A percentile compares a stretch with the other conserved stretches of the same genome.
phyloP scores from a whole-genome alignment of 2,888 invertebrate genomes.

The Falcaria lacertinaria region DNA sequence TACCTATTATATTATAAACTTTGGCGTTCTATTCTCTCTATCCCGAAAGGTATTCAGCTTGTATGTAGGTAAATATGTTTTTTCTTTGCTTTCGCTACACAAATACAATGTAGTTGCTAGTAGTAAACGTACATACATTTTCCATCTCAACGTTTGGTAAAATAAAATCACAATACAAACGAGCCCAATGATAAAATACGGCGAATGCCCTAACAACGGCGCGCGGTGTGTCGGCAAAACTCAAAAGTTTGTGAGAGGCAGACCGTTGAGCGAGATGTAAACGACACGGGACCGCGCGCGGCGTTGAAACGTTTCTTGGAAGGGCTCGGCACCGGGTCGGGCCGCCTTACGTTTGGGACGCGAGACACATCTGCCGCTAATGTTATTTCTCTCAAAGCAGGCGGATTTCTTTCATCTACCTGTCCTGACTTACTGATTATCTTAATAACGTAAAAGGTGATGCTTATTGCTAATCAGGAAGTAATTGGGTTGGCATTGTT shows the following conservation, averaged over 20 bases:
- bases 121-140: too few relatives aligned
- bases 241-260: constrained; percentile 55
- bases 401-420: constrained; percentile 31
- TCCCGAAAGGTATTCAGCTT: too few relatives aligned
- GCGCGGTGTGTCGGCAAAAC: constrained; percentile 60
- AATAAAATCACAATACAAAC: constrained; percentile 6
- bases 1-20: too few relatives aligned
- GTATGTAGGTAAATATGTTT: too few relatives aligned
- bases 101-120: too few relatives aligned
- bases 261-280: constrained; percentile 37
- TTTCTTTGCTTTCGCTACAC: too few relatives aligned
- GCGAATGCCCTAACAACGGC: constrained; percentile 48
- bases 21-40: too few relatives aligned
- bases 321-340: constrained; percentile 50
- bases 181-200: constrained; percentile 51
- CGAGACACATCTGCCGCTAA: constrained; percentile 68
- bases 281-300: constrained; percentile 41
- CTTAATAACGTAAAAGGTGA: not conserved
- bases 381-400: constrained; percentile 36
- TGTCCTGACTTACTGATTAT: not conserved
- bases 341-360: constrained; percentile 53
- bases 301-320: constrained; percentile 66
- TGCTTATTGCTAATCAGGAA: not conserved
- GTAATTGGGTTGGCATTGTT: not conserved
- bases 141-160: too few relatives aligned